phyloP scores from a whole-genome alignment of 2,888 invertebrate species.

The Meliscaeva auricollis region DNA sequence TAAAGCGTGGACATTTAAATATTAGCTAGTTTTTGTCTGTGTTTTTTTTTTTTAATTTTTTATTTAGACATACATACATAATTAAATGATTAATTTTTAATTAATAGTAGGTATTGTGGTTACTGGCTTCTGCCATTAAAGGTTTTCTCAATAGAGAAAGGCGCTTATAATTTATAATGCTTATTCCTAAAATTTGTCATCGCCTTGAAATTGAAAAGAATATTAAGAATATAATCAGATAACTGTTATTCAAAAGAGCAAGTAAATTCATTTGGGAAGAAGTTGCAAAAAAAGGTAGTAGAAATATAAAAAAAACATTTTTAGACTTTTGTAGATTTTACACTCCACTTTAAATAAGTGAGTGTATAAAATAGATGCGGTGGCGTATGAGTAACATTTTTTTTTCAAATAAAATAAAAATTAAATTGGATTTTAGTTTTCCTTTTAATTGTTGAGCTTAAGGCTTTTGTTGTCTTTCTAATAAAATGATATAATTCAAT shows the following conservation, averaged over 20 bases:
- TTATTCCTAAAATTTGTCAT: neutral
- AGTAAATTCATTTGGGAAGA: too few relatives aligned
- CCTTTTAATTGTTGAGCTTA: too few relatives aligned
- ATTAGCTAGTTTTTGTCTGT: neutral
- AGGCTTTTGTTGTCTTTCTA: too few relatives aligned
- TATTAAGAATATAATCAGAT: neutral
- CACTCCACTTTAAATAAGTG: too few relatives aligned
- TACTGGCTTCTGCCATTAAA: neutral
- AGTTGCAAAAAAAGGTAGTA: too few relatives aligned
- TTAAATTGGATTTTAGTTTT: too few relatives aligned
- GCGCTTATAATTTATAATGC: neutral
- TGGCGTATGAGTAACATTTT: constrained; percentile 11
- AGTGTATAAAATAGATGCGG: neutral
- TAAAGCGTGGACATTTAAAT: constrained; percentile 12
- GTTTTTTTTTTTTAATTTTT: neutral
- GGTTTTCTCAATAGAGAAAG: constrained; percentile 7
- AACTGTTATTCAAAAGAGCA: too few relatives aligned
- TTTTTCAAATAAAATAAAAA: neutral
- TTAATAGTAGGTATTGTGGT: too few relatives aligned
- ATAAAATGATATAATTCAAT: too few relatives aligned
- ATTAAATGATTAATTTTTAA: neutral
- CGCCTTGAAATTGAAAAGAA: neutral
- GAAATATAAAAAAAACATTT: too few relatives aligned
- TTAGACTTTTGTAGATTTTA: too few relatives aligned
- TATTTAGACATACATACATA: too few relatives aligned